Base-by-base conservation (phyloP, 1,140 invertebrate genomes). In the Heliothis subflexa region DNA sequence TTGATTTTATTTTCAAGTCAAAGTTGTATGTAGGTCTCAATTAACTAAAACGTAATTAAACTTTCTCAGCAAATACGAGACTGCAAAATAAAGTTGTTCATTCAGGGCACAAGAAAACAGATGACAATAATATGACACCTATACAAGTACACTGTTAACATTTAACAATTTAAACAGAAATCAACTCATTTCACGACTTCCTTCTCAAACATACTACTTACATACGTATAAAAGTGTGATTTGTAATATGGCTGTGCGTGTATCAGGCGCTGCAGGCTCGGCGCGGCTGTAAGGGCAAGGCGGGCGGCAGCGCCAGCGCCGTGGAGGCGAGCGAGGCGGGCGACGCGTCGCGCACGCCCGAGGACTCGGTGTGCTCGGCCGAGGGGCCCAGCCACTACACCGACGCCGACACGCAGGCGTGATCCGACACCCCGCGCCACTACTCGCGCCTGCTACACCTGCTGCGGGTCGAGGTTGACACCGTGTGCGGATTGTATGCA, bases 351-450 rank as follows among this genome's bases (percentile, higher is more conserved):
- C 95, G 96, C 40, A 96, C 95, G 21, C 96, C 95, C 0, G 95
- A 96, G 83, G 97, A 97, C 85, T 97, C 97, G 1, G 96, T 97
- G 14, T 97, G 97, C 88, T 97, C 97, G 80, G 96, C 95, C 54
- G 97, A 97, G 91, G 97, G 97, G 3, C 96, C 97, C 18, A 95
- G 94, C 16, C 94, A 94, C 81, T 93, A 93, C 88, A 94, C 93
- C 0, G 94, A 95, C 77, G 93, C 88, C 10, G 93, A 94, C 66
- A 84, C 84, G 7, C 85, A 86, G 52, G 80, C 88, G 61, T 89
- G 83, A 87, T 84, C 70, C 59, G 21, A 47, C 13, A 21, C n/a
- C 61, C 40, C 21, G n/a, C 18, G 14, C 4, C 40, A 21, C 59
- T 21, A 55, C 28, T 40, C 71, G 13, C 25, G 28, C 13, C 45